Evolutionary conservation across 2,797 vertebrate species (phyloP).

Genomic region (Microhierax caerulescens): DNA sequence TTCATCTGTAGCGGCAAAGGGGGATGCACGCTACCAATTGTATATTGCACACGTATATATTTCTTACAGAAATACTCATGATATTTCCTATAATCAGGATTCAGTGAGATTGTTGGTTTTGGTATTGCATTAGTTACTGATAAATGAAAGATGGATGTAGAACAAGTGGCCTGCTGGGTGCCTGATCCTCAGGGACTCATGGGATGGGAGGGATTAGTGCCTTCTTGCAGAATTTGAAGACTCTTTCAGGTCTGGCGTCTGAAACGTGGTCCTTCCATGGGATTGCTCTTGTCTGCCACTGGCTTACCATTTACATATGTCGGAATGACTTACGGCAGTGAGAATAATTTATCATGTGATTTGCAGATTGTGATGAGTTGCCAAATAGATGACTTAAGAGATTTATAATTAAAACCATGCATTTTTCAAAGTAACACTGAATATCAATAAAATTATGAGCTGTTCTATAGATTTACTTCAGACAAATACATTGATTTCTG

Average conservation of each 20-base stretch:
- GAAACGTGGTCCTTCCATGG: background rate
- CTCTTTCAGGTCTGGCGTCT: background rate
- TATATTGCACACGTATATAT: background rate
- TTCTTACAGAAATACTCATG: background rate
- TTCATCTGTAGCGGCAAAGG: background rate
- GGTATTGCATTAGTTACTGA: background rate
- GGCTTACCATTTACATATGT: background rate
- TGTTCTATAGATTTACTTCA: background rate
- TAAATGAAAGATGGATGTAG: background rate
- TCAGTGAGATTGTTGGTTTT: background rate
- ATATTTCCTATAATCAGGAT: background rate
- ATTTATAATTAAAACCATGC: background rate
- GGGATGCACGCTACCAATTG: background rate
- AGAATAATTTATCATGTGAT: background rate
- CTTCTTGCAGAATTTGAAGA: background rate
- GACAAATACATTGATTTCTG: background rate
- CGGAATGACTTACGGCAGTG: background rate
- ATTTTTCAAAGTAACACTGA: background rate
- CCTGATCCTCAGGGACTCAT: background rate
- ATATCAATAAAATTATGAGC: background rate
- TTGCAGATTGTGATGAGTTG: background rate
- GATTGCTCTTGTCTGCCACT: background rate
- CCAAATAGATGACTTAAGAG: background rate
- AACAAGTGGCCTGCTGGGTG: background rate
- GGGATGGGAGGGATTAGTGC: background rate